phyloP scores from a whole-genome alignment of 2,888 invertebrate species.

The Anticlea derivata region DNA sequence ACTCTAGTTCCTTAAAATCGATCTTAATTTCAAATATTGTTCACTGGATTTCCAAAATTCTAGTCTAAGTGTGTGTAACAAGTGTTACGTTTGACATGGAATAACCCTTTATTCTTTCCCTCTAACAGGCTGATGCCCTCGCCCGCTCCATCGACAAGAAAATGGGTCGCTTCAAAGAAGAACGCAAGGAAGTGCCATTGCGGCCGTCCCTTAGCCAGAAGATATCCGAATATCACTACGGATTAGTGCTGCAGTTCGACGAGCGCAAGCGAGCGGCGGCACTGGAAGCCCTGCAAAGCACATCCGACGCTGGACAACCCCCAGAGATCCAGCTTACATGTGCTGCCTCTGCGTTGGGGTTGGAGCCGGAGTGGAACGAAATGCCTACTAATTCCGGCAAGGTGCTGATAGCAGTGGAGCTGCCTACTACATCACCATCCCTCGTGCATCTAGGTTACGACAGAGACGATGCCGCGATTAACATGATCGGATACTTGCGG shows the following conservation, averaged over 20 bases:
- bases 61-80: too few relatives aligned
- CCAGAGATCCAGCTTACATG: slow-evolving; percentile 7
- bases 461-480: slow-evolving; percentile 9
- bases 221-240: slow-evolving; percentile 17
- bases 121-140: slow-evolving; percentile 11
- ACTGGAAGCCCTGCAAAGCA: slow-evolving; percentile 11
- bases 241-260: slow-evolving; percentile 10
- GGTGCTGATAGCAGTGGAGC: slow-evolving; percentile 1
- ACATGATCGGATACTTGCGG: slow-evolving; percentile 6
- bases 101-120: too few relatives aligned
- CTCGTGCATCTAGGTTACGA: slow-evolving; percentile 7
- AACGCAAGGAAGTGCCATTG: slow-evolving; percentile 1
- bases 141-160: slow-evolving; percentile 1
- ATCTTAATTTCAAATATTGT: too few relatives aligned
- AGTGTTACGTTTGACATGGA: too few relatives aligned
- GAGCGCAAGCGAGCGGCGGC: slow-evolving; percentile 11
- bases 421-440: slow-evolving; percentile 1
- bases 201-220: slow-evolving; percentile 12
- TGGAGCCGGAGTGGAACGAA: slow-evolving; percentile 6
- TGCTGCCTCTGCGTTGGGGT: slow-evolving; percentile 10
- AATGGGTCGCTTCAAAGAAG: slow-evolving; percentile 3
- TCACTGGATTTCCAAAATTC: too few relatives aligned
- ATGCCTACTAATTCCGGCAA: neutral
- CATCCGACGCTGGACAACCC: neutral
- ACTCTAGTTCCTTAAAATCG: too few relatives aligned